Conservation (phyloP, 2,113 vertebrate species). For the Neodon shergylaensis region DNA sequence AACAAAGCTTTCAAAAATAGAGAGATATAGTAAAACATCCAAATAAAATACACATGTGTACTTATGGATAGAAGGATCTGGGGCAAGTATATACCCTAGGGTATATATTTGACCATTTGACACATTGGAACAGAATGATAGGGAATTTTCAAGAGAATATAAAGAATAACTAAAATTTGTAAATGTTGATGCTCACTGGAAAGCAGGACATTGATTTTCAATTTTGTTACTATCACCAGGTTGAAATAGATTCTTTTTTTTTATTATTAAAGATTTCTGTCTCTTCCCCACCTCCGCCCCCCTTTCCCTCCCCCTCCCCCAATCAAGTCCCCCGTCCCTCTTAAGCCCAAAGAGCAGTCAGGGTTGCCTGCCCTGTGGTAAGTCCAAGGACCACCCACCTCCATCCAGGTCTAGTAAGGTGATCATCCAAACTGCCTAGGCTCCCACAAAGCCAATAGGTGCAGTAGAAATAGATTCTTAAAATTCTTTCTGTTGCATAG, state of each 20-base stretch:
- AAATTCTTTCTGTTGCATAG: neutral
- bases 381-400: too few relatives aligned
- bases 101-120: neutral
- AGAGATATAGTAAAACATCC: neutral
- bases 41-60: neutral
- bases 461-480: neutral
- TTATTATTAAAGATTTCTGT: too few relatives aligned
- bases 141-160: neutral
- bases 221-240: neutral
- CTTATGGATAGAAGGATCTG: neutral
- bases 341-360: too few relatives aligned
- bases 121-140: neutral
- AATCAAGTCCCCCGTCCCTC: too few relatives aligned
- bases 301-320: too few relatives aligned
- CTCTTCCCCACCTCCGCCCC: too few relatives aligned
- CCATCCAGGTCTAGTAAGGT: too few relatives aligned
- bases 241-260: neutral
- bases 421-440: too few relatives aligned
- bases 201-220: neutral
- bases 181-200: neutral
- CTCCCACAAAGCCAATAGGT: too few relatives aligned
- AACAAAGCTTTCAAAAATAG: neutral
- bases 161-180: neutral
- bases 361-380: too few relatives aligned
- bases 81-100: neutral